Base-by-base conservation (phyloP, 2,797 vertebrate species). In the Lophius americanus region DNA sequence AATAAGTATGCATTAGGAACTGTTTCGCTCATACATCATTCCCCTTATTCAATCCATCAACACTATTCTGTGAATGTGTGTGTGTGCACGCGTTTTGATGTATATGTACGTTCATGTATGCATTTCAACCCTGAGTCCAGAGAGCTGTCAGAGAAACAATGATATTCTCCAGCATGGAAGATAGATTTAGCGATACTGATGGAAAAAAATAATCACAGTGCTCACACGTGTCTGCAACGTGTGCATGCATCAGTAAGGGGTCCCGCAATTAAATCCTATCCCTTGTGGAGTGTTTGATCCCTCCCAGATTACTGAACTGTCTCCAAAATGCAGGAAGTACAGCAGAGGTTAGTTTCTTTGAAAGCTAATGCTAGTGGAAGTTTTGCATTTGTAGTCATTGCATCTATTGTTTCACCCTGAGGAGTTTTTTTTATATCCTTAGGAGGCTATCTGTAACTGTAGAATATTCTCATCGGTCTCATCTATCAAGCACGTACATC, bases 91-190 rank as follows among this genome's bases (percentile, higher is more conserved):
- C 5, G 3, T 23, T 23, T 23, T 23, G 23, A 23, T 23, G 23
- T 23, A 23, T 23, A 23, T 46, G 6, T 3, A 47, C 14, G 10
- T 48, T 51, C 52, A 48, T 2, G 7, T 65, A 35, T 51, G 36
- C 13, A 7, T 68, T 54, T 1, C 0, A 46, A 48, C 33, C 49
- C 2, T 39, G 43, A 56, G n/a, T 63, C 51, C 70, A 76, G 53
- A 61, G 58, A 82, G 43, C 77, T 78, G 74, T 81, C 82, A 81
- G 36, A 4, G 48, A 44, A n/a, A 6, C 55, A 36, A 23, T 82
- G 82, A 83, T 0, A 7, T 54, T 83, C 48, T 61, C 73, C 75
- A 74, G 65, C 57, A 47, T 8, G 14, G 43, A 67, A 54, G 72
- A 65, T 23, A 68, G 61, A 68, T 44, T 50, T 14, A 72, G 12